phyloP scores from a whole-genome alignment of 2,113 vertebrate genomes.

The Oncorhynchus tshawytscha region DNA sequence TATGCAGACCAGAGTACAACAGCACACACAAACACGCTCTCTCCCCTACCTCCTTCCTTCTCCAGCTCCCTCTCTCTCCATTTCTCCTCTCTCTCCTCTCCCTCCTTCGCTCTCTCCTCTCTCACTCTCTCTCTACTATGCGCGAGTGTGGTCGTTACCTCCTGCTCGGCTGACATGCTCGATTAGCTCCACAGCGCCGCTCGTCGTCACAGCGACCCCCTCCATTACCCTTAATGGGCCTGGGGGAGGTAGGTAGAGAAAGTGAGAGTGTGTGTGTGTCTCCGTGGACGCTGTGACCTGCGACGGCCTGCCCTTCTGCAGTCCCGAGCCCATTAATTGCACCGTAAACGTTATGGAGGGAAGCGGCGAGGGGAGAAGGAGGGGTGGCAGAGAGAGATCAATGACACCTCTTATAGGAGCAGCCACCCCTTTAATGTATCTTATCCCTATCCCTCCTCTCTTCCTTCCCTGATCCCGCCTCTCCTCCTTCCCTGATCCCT shows the following conservation, averaged over 20 bases:
- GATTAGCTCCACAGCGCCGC: slow-evolving; percentile 2
- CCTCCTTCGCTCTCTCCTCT: background rate
- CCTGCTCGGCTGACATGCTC: slow-evolving; percentile 10
- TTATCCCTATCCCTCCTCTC: background rate
- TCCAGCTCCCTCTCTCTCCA: background rate
- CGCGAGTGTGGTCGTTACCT: slow-evolving; percentile 1
- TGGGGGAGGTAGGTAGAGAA: background rate
- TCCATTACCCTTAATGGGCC: slow-evolving; percentile 37
- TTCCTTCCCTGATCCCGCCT: background rate
- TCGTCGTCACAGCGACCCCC: slow-evolving; percentile 11
- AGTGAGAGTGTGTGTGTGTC: background rate
- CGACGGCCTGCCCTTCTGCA: slow-evolving; percentile 7
- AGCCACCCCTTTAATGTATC: slow-evolving; percentile 4
- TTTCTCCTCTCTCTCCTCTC: background rate
- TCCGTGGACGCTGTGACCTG: slow-evolving; percentile 1
- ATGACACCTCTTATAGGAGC: slow-evolving; percentile 40
- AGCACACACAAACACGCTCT: background rate
- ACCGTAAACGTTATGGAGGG: slow-evolving; percentile 42
- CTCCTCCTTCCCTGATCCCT: background rate
- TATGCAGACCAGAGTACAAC: slow-evolving; percentile 23
- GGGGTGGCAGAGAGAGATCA: slow-evolving; percentile 35
- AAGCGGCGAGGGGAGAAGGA: slow-evolving; percentile 1
- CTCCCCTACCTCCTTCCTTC: background rate
- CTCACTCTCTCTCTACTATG: background rate
- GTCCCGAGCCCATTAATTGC: slow-evolving; percentile 40